phyloP scores from a whole-genome alignment of 1,140 invertebrate species.

The Calliopsis andreniformis region DNA sequence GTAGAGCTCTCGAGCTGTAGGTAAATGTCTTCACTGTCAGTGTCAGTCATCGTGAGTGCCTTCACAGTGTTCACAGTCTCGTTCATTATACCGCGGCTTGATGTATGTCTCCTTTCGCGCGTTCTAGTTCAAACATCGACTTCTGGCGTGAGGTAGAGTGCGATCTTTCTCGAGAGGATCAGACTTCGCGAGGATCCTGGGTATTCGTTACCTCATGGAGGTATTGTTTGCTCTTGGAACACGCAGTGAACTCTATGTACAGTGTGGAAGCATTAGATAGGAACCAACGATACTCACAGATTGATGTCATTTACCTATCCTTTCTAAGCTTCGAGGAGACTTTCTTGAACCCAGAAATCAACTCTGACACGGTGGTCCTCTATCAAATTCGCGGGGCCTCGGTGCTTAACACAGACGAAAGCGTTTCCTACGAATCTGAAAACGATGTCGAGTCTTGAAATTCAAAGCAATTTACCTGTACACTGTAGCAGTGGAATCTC shows the following conservation, averaged over 20 bases:
- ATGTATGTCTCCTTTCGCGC: too few species aligned
- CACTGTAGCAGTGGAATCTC: not conserved
- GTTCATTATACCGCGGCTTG: too few species aligned
- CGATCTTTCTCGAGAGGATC: not conserved
- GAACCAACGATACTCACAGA: slow-evolving; percentile 59
- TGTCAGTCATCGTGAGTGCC: too few species aligned
- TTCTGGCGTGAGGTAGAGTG: not conserved
- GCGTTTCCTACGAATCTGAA: too few species aligned
- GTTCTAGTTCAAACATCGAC: not conserved
- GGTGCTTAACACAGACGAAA: too few species aligned
- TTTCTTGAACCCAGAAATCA: not conserved
- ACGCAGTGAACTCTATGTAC: not conserved
- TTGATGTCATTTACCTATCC: slow-evolving; percentile 35
- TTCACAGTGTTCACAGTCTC: too few species aligned
- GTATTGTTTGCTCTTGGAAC: slow-evolving; percentile 23
- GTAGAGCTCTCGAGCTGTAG: too few species aligned
- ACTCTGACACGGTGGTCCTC: not conserved
- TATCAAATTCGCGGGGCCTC: too few species aligned
- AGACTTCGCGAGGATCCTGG: not conserved
- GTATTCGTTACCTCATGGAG: not conserved
- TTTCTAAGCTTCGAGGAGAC: not conserved
- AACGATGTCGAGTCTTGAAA: too few species aligned
- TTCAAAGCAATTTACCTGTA: too few species aligned
- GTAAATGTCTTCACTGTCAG: too few species aligned
- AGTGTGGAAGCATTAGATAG: slow-evolving; percentile 58